These are phyloP conservation scores for Poecile atricapillus DNA, from an alignment of 2,113 vertebrate genomes.

Conservation along the genomic window DNA sequence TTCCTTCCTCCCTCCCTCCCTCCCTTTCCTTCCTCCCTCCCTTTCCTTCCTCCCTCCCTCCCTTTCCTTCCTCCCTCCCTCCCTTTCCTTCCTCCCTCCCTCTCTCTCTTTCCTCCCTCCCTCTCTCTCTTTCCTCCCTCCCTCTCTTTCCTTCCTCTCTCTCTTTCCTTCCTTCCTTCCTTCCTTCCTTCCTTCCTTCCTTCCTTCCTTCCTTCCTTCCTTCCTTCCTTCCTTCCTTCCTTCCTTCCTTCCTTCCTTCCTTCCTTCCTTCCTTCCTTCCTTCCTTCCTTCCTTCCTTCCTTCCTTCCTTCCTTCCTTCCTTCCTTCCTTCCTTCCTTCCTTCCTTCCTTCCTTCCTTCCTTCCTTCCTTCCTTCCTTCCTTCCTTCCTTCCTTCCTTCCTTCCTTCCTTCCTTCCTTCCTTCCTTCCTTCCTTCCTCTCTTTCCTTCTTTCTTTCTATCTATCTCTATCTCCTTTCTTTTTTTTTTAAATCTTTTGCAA, in stretches of 20 bases:
- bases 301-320: fast-evolving
- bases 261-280: fast-evolving
- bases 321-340: no score
- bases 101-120: no score
- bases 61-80: no score
- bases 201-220: fast-evolving
- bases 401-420: fast-evolving
- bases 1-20: no score
- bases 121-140: no score
- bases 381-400: fast-evolving
- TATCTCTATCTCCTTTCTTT: fast-evolving
- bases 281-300: fast-evolving
- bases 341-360: fast-evolving
- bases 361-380: fast-evolving
- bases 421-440: fast-evolving
- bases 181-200: fast-evolving
- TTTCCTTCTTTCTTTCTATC: fast-evolving
- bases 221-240: fast-evolving
- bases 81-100: no score
- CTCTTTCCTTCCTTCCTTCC: fast-evolving
- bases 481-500: neutral
- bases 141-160: no score
- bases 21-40: no score
- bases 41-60: no score
- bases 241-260: fast-evolving